Conservation (phyloP, 35 echinoderm and acorn worm species). For the Heliocidaris erythrogramma region DNA sequence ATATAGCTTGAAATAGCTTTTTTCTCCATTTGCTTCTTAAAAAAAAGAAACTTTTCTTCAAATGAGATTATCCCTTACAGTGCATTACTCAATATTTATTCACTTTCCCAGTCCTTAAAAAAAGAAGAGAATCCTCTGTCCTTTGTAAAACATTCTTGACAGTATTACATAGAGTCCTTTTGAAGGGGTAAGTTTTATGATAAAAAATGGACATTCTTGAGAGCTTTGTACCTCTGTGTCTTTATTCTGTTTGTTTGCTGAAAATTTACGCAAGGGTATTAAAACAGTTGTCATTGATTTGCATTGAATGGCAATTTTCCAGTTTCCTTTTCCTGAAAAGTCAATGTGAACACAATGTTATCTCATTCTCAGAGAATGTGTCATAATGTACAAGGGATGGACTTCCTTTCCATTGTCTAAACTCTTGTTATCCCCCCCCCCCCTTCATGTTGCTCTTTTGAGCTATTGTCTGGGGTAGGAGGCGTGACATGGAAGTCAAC, state of each 20-base stretch:
- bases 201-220: no score
- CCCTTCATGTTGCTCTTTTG: background rate
- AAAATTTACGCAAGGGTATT: background rate
- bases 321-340: background rate
- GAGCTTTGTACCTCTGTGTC: background rate
- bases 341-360: background rate
- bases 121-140: background rate
- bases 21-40: no score
- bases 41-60: no score
- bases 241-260: background rate
- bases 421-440: background rate
- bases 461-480: background rate
- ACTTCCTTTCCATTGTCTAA: background rate
- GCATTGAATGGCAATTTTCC: background rate
- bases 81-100: background rate
- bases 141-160: background rate
- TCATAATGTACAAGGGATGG: background rate
- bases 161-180: background rate
- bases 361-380: background rate
- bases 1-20: no score
- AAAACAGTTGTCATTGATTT: background rate
- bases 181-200: background rate
- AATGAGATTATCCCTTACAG: no score
- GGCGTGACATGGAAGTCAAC: background rate
- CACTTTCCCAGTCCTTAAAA: background rate